Conservation (phyloP, 2,113 vertebrate genomes). For the Alces alces region DNA sequence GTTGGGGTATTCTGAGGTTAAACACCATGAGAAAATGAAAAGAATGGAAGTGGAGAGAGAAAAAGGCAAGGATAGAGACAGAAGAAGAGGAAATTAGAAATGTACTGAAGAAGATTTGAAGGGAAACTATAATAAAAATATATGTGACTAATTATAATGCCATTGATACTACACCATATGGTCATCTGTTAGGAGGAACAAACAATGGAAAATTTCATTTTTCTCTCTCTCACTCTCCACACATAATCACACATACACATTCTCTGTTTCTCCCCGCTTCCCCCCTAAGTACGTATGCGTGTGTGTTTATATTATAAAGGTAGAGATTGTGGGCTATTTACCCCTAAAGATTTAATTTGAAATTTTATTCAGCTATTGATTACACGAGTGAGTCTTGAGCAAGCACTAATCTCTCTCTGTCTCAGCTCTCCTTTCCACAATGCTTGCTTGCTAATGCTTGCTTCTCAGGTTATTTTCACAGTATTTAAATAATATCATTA, state of each 20-base stretch:
- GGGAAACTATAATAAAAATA: background rate
- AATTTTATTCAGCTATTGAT: background rate
- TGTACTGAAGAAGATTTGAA: background rate
- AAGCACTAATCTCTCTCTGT: background rate
- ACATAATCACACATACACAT: background rate
- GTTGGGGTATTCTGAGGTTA: background rate
- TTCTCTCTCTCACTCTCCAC: background rate
- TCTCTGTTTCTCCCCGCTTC: background rate
- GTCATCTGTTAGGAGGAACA: background rate
- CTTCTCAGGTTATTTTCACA: background rate
- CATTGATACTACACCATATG: background rate
- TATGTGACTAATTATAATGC: background rate
- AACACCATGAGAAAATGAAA: background rate
- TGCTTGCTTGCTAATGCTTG: background rate
- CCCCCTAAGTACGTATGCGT: background rate
- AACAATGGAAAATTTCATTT: background rate
- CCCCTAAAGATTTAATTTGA: background rate
- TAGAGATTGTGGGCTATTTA: background rate
- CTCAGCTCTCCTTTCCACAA: background rate
- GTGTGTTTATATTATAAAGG: background rate
- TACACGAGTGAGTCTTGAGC: background rate
- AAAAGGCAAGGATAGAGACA: background rate
- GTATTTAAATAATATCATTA: background rate
- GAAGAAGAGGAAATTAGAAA: background rate
- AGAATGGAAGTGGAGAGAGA: background rate